Base-by-base conservation (phyloP, 2,113 vertebrate species). In the Chamaea fasciata region DNA sequence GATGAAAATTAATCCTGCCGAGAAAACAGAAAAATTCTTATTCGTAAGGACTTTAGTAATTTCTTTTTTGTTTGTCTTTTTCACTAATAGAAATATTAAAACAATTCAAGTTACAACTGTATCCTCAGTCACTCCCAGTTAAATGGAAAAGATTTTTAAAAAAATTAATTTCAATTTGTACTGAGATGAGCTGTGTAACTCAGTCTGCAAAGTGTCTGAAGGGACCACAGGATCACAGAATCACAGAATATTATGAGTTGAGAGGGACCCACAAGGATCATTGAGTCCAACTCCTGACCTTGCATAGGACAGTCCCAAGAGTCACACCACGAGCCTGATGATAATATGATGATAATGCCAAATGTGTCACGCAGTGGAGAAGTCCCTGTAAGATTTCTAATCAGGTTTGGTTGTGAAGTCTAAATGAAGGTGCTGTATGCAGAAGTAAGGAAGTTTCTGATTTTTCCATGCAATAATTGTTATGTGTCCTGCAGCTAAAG, bases 1-100 rank as follows among this genome's bases (percentile, higher is more conserved):
- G 17, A 31, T 76, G 9, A 71, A 94, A 73, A 87, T 83, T 52
- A 33, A 83, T 7, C 5, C 41, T 68, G 9, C 56, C 82, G 68
- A 59, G 37, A 49, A 95, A 92, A 82, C 15, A 89, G 21, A 39
- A 95, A 91, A 91, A 83, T 19, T 18, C 3, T 64, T 41, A 57
- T 64, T 87, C 81, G 62, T 78, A 27, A 17, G 39, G 37, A 50
- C 27, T 70, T 57, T 1, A 27, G 3, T 27, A 24, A 27, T 64
- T 82, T 50, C 3, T 67, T 56, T 3, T 42, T 37, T 78, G 5
- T n/a, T 47, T 87, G 7, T 26, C 41, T 85, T 95, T 64, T 81
- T 89, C 52, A 44, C 11, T 55, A 74, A 27, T 9, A 69, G 17
- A 83, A 81, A 37, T 49, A 81, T 9, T 21, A 12, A 17, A 78